Base-by-base conservation (phyloP, 2,113 vertebrate species). In the Pipa parva region DNA sequence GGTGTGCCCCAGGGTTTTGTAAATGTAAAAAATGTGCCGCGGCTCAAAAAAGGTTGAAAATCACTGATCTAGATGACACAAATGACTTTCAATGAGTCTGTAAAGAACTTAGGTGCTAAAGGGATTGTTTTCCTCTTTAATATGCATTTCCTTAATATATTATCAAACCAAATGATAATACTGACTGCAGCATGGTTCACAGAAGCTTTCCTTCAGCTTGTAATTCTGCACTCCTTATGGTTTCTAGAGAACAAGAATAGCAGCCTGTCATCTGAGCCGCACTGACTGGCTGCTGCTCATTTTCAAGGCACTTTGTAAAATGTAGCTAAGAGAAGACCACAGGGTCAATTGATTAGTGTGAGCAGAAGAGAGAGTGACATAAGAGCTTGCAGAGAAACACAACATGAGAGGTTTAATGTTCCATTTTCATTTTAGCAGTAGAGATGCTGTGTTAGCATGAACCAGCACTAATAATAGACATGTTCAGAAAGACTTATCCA, bases 271-370 rank as follows among this genome's bases (percentile, higher is more conserved):
- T 33, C 29, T 24, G 65, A 69, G 57, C 56, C 25, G 10, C 56
- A 4, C 29, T 59, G 31, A 46, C 59, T 68, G 56, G 24, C 55
- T 68, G 22, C n/a, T 24, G 65, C 48, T 52, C 56, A 52, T 49
- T 68, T 60, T 39, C 65, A 50, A 18, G 24, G 57, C 65, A 60
- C 65, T 69, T 60, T 60, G 56, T 58, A 18, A 6, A 8, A 36
- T 22, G 46, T 22, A 24, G 46, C 46, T 49, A 7, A 24, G 21
- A 42, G 46, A 2, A 49, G 46, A 49, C 46, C 46, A 24, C 9
- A n/a, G 63, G 55, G 63, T 55, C 26, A 67, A 67, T 67, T 55
- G 63, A 67, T 67, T 59, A 57, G 26, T 51, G 39, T 59, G 48
- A 39, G 42, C 42, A 18, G 37, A 7, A 24, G 52, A 25, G 39